phyloP scores from a whole-genome alignment of 2,797 vertebrate species.

The Fistularia tabacaria region DNA sequence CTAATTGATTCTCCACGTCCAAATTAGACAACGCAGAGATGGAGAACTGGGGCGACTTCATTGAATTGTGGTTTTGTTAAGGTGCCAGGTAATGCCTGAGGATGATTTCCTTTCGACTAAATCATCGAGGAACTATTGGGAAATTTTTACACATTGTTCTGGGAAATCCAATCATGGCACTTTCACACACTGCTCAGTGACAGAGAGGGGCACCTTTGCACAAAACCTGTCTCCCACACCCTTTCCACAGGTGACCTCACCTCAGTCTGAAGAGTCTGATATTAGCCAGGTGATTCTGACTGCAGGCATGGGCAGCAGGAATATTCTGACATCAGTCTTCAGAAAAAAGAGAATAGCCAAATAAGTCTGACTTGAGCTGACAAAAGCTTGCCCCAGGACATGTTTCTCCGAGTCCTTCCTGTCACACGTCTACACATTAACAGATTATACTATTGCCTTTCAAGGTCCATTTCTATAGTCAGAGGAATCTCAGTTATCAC shows the following conservation, averaged over 20 bases:
- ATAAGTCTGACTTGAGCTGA: slow-evolving; percentile 71
- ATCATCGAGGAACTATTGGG: slow-evolving; percentile 55
- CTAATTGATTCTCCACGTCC: slow-evolving; percentile 10
- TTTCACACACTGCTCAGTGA: slow-evolving; percentile 57
- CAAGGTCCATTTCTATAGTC: slow-evolving; percentile 38
- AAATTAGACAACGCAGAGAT: slow-evolving; percentile 23
- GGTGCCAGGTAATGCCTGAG: slow-evolving; percentile 48
- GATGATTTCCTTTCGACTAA: slow-evolving; percentile 45
- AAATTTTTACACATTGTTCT: slow-evolving; percentile 51
- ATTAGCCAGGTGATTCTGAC: slow-evolving; percentile 54
- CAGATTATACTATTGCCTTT: slow-evolving; percentile 56
- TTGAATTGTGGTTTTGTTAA: slow-evolving; percentile 63
- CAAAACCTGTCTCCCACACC: slow-evolving; percentile 34
- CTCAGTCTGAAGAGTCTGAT: slow-evolving; percentile 54
- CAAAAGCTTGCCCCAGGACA: slow-evolving; percentile 68
- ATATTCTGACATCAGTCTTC: slow-evolving; percentile 62
- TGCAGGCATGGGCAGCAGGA: slow-evolving; percentile 48
- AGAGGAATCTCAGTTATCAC: slow-evolving; percentile 49
- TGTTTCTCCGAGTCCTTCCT: slow-evolving; percentile 67
- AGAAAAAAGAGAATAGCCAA: slow-evolving; percentile 57
- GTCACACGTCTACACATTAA: slow-evolving; percentile 71
- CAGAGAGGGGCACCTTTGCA: slow-evolving; percentile 39
- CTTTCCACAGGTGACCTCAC: slow-evolving; percentile 24
- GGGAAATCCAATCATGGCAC: slow-evolving; percentile 53
- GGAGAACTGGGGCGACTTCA: slow-evolving; percentile 23